Percentiles rank a stretch among this genome's conserved stretches.
Evolutionary conservation across 2,113 vertebrate genomes (phyloP).

Genomic region (Arvicanthis niloticus): DNA sequence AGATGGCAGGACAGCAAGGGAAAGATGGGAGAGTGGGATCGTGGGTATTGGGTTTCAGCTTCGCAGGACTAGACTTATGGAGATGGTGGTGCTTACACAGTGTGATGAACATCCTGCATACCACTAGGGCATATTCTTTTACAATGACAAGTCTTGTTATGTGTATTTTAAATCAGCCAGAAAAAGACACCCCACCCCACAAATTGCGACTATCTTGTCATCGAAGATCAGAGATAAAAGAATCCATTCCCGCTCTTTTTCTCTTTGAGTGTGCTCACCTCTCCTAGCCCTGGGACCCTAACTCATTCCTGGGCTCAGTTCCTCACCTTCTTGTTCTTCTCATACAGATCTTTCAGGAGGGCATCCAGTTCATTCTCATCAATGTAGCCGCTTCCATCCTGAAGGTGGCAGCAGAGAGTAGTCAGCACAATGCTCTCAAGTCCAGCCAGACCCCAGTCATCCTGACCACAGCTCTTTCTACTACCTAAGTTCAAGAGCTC

Average conservation of each 20-base stretch:
- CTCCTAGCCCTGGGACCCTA: neutral
- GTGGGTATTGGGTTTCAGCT: neutral
- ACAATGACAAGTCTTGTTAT: neutral
- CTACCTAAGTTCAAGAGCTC: neutral
- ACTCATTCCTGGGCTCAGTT: accelerated
- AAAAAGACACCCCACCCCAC: neutral
- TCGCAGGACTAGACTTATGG: neutral
- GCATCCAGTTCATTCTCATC: slow-evolving; percentile 97
- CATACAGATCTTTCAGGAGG: slow-evolving; percentile 96
- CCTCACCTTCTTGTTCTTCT: slow-evolving; percentile 96
- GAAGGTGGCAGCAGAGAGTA: neutral
- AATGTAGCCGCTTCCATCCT: slow-evolving; percentile 98
- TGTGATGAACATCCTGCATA: accelerated
- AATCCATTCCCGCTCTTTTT: accelerated
- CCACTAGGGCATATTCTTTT: neutral
- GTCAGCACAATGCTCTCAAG: neutral
- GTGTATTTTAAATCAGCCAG: neutral
- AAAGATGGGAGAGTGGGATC: neutral
- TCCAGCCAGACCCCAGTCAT: neutral
- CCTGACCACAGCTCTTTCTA: too few relatives aligned
- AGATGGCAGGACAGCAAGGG: neutral
- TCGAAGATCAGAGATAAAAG: neutral
- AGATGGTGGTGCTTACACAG: too few relatives aligned
- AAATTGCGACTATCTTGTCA: neutral
- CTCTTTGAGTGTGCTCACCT: neutral